Percentiles rank a stretch among this genome's conserved stretches.
phyloP scores from a whole-genome alignment of 2,797 vertebrate species.

The Sebastolobus alascanus region DNA sequence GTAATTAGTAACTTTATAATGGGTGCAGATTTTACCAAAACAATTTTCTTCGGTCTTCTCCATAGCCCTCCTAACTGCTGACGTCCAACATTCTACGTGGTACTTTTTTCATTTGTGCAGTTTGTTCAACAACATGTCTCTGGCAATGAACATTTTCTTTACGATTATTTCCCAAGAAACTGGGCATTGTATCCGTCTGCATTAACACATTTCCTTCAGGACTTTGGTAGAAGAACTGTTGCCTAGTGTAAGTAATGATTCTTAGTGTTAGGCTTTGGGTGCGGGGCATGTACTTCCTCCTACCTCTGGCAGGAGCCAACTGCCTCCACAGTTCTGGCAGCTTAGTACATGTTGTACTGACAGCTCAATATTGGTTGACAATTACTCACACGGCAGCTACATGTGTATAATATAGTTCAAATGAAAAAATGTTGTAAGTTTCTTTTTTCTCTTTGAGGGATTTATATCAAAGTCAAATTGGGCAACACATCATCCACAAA shows the following conservation, averaged over 20 bases:
- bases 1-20: conserved; percentile 40
- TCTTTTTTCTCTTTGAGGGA: conserved; percentile 50
- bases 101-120: neutral
- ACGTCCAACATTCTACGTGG: neutral
- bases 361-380: conserved; percentile 30
- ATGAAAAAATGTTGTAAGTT: conserved; percentile 39
- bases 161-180: conserved; percentile 6
- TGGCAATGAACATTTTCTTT: neutral
- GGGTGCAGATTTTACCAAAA: neutral
- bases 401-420: conserved; percentile 37
- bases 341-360: neutral
- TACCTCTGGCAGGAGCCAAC: neutral
- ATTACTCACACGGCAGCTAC: conserved; percentile 32
- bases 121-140: neutral
- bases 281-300: neutral
- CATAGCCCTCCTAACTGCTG: neutral
- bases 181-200: neutral
- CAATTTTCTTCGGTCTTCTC: neutral
- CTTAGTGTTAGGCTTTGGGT: neutral
- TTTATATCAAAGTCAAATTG: conserved; percentile 73
- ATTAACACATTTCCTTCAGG: neutral
- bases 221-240: neutral
- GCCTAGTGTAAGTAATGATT: neutral
- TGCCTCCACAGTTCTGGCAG: neutral
- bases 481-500: conserved; percentile 62